Percentiles rank a stretch among this genome's conserved stretches.
Evolutionary conservation across 2,888 invertebrate species (phyloP).

Genomic region (Argynnis bischoffii): DNA sequence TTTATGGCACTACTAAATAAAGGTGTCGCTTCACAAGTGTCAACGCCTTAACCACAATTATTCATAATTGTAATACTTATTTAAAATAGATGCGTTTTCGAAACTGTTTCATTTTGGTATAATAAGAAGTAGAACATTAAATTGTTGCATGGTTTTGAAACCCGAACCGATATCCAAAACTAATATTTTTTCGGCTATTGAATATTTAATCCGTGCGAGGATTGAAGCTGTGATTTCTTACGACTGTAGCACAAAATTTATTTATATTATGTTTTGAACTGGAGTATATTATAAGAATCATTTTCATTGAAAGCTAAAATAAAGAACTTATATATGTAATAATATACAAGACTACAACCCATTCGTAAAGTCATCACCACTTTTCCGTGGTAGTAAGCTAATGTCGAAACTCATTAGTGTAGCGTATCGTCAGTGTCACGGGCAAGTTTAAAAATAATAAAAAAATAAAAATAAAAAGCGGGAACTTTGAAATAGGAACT

Average conservation of each 20-base stretch:
- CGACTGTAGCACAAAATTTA: too few species aligned
- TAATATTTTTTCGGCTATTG: too few species aligned
- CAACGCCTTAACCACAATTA: conserved; percentile 50
- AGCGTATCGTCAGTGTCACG: conserved; percentile 79
- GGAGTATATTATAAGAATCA: background rate
- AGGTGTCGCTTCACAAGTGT: conserved; percentile 64
- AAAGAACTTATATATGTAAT: background rate
- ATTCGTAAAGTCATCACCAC: conserved; percentile 62
- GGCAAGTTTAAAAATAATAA: conserved; percentile 56
- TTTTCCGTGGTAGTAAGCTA: conserved; percentile 68
- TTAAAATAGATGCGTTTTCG: background rate
- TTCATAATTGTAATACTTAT: conserved; percentile 47
- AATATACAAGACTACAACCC: conserved; percentile 46
- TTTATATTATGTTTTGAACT: too few species aligned
- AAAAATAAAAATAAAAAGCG: conserved; percentile 69
- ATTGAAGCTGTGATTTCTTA: too few species aligned
- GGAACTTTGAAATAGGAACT: conserved; percentile 70
- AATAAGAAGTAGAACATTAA: too few species aligned
- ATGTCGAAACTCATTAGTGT: conserved; percentile 80
- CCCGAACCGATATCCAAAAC: too few species aligned
- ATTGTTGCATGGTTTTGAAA: too few species aligned
- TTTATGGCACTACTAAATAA: conserved; percentile 55
- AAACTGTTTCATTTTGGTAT: too few species aligned
- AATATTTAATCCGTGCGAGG: too few species aligned
- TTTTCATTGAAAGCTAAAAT: conserved; percentile 2